phyloP scores from a whole-genome alignment of 2,113 vertebrate species.

The Neogale vison region DNA sequence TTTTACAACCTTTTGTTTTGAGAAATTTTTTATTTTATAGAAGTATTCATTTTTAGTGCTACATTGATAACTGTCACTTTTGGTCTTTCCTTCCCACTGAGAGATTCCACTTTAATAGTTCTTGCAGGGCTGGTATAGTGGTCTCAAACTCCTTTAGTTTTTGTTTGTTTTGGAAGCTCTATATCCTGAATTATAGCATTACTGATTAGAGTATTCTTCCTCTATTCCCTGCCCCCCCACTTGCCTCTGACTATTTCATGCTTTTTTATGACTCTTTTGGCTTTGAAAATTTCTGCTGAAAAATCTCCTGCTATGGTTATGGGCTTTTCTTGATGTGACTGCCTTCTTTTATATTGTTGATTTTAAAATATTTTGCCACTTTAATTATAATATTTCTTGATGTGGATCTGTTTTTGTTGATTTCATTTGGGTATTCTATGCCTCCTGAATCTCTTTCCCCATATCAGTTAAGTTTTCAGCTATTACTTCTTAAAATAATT shows the following conservation, averaged over 20 bases:
- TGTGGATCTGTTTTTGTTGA: background rate
- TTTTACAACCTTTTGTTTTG: background rate
- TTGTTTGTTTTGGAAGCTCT: background rate
- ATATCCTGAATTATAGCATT: background rate
- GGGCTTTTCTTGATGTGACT: background rate
- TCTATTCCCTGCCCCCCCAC: too few species aligned
- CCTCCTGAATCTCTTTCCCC: background rate
- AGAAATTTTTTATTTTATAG: background rate
- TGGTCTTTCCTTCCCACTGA: background rate
- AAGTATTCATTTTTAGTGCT: background rate
- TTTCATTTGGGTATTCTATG: background rate
- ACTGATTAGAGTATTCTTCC: background rate
- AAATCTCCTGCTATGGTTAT: background rate
- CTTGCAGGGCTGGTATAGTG: background rate
- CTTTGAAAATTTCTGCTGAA: background rate
- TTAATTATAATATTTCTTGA: background rate
- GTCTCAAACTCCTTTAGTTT: background rate
- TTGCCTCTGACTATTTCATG: background rate
- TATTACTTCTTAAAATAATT: background rate
- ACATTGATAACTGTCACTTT: background rate
- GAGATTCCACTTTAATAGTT: background rate
- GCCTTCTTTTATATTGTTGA: background rate
- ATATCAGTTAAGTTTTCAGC: background rate
- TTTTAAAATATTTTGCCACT: background rate
- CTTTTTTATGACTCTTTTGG: background rate